These are phyloP conservation scores for Danionella dracula DNA, from an alignment of 2,797 vertebrate genomes.

Conservation along the genomic window DNA sequence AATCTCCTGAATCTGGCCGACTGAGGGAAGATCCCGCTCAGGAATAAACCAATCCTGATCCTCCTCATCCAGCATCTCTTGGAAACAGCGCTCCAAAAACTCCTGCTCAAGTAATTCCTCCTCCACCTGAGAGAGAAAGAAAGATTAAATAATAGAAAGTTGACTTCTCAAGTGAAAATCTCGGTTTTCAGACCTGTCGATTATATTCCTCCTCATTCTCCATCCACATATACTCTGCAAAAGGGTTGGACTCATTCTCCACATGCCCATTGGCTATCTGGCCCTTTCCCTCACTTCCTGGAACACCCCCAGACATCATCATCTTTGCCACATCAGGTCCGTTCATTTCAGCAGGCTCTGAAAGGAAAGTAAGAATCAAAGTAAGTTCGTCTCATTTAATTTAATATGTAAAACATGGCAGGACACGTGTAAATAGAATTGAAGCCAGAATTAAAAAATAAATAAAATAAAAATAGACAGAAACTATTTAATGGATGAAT, in stretches of 20 bases:
- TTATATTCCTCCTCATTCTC: constrained; percentile 97
- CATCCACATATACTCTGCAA: constrained; percentile 99
- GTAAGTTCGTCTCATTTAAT: neutral
- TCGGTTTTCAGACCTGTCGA: constrained; percentile 76
- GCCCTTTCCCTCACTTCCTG: constrained; percentile 73
- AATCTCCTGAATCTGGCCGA: constrained; percentile 90
- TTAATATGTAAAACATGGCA: too few species aligned
- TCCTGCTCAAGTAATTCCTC: constrained; percentile 95
- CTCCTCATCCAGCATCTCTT: constrained; percentile 98
- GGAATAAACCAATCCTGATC: constrained; percentile 98
- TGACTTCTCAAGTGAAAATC: neutral
- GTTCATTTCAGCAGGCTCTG: constrained; percentile 87
- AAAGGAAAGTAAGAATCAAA: neutral
- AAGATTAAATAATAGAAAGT: neutral
- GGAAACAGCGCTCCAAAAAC: constrained; percentile 94
- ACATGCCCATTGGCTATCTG: constrained; percentile 76
- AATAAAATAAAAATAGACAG: too few species aligned
- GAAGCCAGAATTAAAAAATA: too few species aligned
- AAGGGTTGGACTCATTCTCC: constrained; percentile 85
- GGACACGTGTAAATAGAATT: too few species aligned
- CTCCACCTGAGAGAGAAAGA: constrained; percentile 74
- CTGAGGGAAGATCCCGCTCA: constrained; percentile 85
- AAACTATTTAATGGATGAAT: too few species aligned
- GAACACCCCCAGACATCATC: constrained; percentile 67
- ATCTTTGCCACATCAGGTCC: constrained; percentile 82